These are phyloP conservation scores for Hololepta plana DNA, from an alignment of 2,888 invertebrate species.

Conservation along the genomic window DNA sequence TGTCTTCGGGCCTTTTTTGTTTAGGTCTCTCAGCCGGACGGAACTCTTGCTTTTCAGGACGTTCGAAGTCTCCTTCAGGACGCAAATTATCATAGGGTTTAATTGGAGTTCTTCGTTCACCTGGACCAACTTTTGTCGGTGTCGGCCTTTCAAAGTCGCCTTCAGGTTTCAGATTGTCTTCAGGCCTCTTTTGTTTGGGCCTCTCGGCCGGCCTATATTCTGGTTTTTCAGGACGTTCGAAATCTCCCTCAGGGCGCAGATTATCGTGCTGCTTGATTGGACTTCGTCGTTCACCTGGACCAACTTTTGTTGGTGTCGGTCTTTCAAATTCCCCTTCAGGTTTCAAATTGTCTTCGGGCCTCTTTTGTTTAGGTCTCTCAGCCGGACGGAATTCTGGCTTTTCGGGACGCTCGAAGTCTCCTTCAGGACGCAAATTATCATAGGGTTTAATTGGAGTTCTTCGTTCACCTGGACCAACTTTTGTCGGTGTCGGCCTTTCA, in stretches of 20 bases:
- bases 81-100: slow-evolving; percentile 31
- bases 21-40: slow-evolving; percentile 34
- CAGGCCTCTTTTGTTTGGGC: slow-evolving; percentile 30
- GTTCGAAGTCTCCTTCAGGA: slow-evolving; percentile 38
- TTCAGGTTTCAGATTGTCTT: slow-evolving; percentile 26
- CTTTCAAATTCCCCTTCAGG: slow-evolving; percentile 32
- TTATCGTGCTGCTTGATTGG: slow-evolving; percentile 31
- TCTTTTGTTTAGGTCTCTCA: slow-evolving; percentile 30
- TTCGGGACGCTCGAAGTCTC: slow-evolving; percentile 28
- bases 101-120: slow-evolving; percentile 24
- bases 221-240: slow-evolving; percentile 23
- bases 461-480: slow-evolving; percentile 17
- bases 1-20: slow-evolving; percentile 31
- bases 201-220: slow-evolving; percentile 19
- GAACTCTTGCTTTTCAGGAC: slow-evolving; percentile 24
- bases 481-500: slow-evolving; percentile 17
- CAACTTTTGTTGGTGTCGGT: slow-evolving; percentile 14
- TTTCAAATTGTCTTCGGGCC: slow-evolving; percentile 38
- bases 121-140: slow-evolving; percentile 20
- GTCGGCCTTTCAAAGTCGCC: slow-evolving; percentile 29
- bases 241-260: slow-evolving; percentile 31
- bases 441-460: slow-evolving; percentile 27
- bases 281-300: slow-evolving; percentile 22
- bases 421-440: slow-evolving; percentile 30
- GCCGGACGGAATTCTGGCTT: slow-evolving; percentile 25